A percentile compares a stretch with the other conserved stretches of the same genome.
These are phyloP conservation scores for Ginglymostoma cirratum DNA, from an alignment of 2,113 vertebrate genomes.

Conservation along the genomic window DNA sequence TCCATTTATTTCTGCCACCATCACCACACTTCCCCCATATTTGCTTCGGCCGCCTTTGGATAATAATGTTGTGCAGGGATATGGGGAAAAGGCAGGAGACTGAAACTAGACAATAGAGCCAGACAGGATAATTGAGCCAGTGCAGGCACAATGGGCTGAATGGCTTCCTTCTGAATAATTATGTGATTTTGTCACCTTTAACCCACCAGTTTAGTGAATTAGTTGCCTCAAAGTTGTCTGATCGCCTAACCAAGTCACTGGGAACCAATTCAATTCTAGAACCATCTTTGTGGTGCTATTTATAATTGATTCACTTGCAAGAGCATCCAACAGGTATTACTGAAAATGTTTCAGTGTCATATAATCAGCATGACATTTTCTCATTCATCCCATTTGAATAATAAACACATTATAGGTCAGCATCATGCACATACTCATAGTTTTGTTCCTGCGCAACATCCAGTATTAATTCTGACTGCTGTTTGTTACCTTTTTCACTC, in stretches of 20 bases:
- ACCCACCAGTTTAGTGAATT: not conserved
- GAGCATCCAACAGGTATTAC: not conserved
- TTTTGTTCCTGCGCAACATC: not conserved
- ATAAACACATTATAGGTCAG: not conserved
- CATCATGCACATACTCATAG: not conserved
- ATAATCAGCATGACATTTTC: not conserved
- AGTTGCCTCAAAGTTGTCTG: not conserved
- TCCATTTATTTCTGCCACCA: not conserved
- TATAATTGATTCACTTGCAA: not conserved
- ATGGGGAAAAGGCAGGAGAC: no score
- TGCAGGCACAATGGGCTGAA: no score
- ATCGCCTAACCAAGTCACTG: not conserved
- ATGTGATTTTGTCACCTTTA: not conserved
- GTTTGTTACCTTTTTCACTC: not conserved
- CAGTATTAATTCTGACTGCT: not conserved
- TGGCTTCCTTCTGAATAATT: no score
- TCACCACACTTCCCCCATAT: constrained; percentile 42
- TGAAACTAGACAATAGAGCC: no score
- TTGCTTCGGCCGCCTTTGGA: constrained; percentile 43
- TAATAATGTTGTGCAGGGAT: no score
- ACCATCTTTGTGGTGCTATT: not conserved
- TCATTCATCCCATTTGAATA: not conserved
- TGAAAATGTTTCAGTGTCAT: not conserved
- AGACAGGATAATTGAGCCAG: no score
- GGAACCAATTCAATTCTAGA: not conserved